phyloP scores from a whole-genome alignment of 1,140 invertebrate species.

The Neodiprion fabricii region DNA sequence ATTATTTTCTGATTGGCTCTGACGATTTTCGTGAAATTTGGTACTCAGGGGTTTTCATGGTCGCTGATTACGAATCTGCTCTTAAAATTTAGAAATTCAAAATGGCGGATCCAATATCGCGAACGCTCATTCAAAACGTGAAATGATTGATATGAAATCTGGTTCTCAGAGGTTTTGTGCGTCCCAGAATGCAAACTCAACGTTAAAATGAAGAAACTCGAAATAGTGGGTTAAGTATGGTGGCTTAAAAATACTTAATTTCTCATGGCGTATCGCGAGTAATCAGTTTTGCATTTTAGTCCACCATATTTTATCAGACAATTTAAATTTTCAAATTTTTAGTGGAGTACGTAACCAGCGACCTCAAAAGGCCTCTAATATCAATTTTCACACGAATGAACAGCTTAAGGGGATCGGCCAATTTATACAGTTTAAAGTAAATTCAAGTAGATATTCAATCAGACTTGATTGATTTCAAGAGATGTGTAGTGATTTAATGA shows the following conservation, averaged over 20 bases:
- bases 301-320: too few species aligned
- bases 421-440: too few species aligned
- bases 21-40: background rate
- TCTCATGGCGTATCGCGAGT: background rate
- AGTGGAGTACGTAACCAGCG: too few species aligned
- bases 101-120: background rate
- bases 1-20: background rate
- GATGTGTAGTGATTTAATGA: too few species aligned
- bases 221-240: constrained; percentile 1
- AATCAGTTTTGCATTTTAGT: too few species aligned
- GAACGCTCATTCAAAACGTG: background rate
- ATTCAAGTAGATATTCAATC: too few species aligned
- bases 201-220: background rate
- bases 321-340: too few species aligned
- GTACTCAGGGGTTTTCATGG: background rate
- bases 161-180: background rate
- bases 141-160: background rate
- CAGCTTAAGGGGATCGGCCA: too few species aligned
- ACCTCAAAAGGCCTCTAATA: too few species aligned
- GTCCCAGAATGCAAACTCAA: too few species aligned
- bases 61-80: background rate
- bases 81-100: background rate
- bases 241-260: background rate
- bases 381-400: too few species aligned
- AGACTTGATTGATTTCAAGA: too few species aligned